A percentile compares a stretch with the other conserved stretches of the same genome.
Evolutionary conservation across 2,113 vertebrate genomes (phyloP).

Genomic region (Micronisus gabar): DNA sequence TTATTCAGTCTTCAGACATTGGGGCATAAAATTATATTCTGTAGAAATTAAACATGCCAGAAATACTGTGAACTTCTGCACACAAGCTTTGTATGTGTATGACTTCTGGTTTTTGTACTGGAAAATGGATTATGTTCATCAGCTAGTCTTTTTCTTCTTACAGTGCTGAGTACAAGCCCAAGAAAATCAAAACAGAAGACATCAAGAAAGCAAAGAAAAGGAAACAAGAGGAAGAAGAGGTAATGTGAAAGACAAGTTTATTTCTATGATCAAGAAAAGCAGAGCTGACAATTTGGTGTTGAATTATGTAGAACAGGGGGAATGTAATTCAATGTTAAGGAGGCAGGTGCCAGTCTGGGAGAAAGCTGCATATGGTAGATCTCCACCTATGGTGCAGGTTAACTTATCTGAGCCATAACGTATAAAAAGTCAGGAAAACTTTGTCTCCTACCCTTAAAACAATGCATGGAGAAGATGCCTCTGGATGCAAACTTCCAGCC

Average conservation of each 20-base stretch:
- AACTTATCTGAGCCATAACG: neutral
- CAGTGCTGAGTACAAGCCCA: constrained; percentile 89
- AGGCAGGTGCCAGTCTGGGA: neutral
- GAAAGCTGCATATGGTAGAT: neutral
- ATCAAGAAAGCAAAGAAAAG: constrained; percentile 91
- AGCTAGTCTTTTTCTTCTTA: constrained; percentile 30
- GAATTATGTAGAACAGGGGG: neutral
- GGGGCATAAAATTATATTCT: neutral
- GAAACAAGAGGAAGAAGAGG: constrained; percentile 86
- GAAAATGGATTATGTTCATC: neutral
- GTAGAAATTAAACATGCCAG: neutral
- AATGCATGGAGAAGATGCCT: neutral
- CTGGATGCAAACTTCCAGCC: neutral
- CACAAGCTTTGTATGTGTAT: neutral
- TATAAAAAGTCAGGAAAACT: neutral
- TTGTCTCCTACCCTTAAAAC: neutral
- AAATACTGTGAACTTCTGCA: neutral
- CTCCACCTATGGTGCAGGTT: neutral
- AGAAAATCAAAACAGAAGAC: constrained; percentile 93
- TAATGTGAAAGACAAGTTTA: constrained; percentile 12
- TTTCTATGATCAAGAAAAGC: neutral
- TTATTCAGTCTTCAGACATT: neutral
- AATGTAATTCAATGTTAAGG: neutral
- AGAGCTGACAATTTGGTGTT: neutral
- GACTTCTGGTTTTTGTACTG: neutral